Conservation (phyloP, 2,113 vertebrate species). For the Boulengeromyrus knoepffleri region DNA sequence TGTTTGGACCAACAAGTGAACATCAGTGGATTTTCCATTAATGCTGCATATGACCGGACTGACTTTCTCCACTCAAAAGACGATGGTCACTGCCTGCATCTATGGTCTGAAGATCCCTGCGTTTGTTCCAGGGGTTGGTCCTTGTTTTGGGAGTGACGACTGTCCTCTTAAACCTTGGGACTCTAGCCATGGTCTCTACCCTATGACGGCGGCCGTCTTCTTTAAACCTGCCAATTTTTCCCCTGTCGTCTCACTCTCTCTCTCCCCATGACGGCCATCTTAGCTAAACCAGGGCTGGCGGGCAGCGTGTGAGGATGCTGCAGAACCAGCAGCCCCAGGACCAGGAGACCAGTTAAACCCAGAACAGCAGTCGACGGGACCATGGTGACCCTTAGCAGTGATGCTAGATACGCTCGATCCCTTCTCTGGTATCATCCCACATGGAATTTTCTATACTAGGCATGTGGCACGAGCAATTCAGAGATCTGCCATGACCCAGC, state of each 20-base stretch:
- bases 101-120: background rate
- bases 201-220: background rate
- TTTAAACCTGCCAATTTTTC: background rate
- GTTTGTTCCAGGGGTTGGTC: background rate
- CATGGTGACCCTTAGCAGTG: background rate
- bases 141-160: background rate
- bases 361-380: background rate
- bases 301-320: background rate
- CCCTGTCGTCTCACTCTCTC: background rate
- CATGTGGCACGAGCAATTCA: background rate
- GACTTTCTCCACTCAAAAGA: background rate
- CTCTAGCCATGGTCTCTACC: background rate
- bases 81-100: background rate
- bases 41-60: background rate
- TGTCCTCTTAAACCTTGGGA: background rate
- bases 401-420: background rate
- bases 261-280: background rate
- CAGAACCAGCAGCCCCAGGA: background rate
- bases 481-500: background rate
- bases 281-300: background rate
- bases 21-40: background rate
- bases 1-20: constrained; percentile 10
- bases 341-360: background rate
- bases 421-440: background rate
- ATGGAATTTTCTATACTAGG: background rate